Evolutionary conservation across 64 coral and sea anemone species (phyloP).

Genomic region (Acropora yongei): DNA sequence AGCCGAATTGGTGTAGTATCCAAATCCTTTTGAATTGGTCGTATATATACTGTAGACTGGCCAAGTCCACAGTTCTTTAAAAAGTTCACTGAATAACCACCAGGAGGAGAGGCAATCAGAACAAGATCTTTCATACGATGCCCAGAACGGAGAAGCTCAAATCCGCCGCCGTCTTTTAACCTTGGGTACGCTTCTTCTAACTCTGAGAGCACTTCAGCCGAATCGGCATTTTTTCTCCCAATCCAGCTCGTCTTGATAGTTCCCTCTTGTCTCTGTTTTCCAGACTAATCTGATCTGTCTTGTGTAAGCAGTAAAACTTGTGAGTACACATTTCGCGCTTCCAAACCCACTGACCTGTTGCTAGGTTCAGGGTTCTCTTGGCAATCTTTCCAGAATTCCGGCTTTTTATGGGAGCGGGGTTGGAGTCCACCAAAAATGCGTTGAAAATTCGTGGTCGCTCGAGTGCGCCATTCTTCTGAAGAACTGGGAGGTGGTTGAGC

Average conservation of each 20-base stretch:
- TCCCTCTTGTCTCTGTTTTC: neutral
- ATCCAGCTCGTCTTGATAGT: neutral
- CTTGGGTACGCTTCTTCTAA: neutral
- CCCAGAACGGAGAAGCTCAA: neutral
- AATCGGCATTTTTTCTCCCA: neutral
- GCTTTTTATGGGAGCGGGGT: neutral
- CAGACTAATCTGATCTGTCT: neutral
- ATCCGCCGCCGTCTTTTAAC: neutral
- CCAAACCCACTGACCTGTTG: neutral
- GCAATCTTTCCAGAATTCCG: neutral
- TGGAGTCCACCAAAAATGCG: neutral
- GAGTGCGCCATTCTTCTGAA: neutral
- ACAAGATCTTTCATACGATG: neutral
- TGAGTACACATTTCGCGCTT: neutral
- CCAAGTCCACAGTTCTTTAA: neutral
- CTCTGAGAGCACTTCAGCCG: neutral
- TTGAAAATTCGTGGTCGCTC: neutral
- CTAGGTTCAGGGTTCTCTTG: neutral
- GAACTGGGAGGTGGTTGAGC: neutral
- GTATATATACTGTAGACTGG: neutral
- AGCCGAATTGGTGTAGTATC: neutral
- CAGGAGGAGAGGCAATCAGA: neutral
- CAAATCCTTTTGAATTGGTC: neutral
- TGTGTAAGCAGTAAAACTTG: neutral
- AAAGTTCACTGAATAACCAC: neutral